These are phyloP conservation scores for Gallinago jamesoni DNA, from an alignment of 2,113 vertebrate genomes.

Conservation along the genomic window DNA sequence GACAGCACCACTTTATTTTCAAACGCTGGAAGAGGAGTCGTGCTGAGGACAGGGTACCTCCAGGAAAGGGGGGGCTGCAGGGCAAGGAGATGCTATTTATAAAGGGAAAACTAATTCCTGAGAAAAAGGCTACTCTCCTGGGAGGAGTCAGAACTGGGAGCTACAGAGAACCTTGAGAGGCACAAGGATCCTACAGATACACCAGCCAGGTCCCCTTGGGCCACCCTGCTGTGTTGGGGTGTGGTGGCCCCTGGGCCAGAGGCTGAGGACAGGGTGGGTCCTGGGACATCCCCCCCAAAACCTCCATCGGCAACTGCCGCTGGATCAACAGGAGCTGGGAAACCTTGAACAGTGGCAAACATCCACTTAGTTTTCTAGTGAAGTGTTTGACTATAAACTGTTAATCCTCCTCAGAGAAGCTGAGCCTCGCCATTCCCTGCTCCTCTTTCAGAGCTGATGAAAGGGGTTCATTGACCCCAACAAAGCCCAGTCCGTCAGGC, in stretches of 20 bases:
- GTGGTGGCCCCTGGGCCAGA: too few species aligned
- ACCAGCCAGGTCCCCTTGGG: neutral
- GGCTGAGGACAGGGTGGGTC: too few species aligned
- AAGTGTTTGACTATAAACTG: neutral
- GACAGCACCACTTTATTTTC: fast-evolving
- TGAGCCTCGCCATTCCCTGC: neutral
- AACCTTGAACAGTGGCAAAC: neutral
- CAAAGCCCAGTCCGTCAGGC: fast-evolving
- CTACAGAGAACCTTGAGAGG: neutral
- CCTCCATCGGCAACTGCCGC: neutral
- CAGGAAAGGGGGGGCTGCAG: fast-evolving
- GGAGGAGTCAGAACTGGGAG: neutral
- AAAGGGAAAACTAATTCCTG: neutral
- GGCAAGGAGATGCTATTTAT: neutral
- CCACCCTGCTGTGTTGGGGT: neutral
- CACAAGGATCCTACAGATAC: fast-evolving
- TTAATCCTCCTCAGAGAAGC: neutral
- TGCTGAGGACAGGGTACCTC: too few species aligned
- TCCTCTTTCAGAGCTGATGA: neutral
- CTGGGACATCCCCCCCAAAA: neutral
- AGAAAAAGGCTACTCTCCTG: neutral
- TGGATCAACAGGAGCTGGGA: neutral
- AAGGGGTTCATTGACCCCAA: neutral
- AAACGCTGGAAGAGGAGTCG: too few species aligned
- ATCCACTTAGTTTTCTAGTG: fast-evolving